phyloP scores from a whole-genome alignment of 1,140 invertebrate species.

The Drosophila cardini region DNA sequence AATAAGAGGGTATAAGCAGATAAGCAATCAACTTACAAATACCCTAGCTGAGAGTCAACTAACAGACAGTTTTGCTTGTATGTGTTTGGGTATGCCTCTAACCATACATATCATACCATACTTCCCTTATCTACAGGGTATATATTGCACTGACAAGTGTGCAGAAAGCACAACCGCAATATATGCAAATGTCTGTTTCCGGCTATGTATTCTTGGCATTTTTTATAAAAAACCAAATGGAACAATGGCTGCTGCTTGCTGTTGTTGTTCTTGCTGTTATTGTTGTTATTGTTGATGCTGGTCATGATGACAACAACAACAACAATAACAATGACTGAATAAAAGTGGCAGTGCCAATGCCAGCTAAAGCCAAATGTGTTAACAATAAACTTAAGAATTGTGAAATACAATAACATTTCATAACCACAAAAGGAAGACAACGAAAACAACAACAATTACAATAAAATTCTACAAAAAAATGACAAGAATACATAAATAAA shows the following conservation, averaged over 20 bases:
- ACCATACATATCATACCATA: not conserved
- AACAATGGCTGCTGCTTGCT: conserved; percentile 48
- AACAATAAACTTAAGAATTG: conserved; percentile 58
- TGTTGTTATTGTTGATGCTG: conserved; percentile 10
- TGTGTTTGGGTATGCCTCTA: not conserved
- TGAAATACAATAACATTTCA: conserved; percentile 36
- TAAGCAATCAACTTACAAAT: not conserved
- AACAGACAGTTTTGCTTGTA: not conserved
- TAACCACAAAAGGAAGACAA: conserved; percentile 2
- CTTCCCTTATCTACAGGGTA: conserved; percentile 27
- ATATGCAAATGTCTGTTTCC: conserved; percentile 68
- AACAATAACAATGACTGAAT: conserved; percentile 27
- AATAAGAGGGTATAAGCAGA: not conserved
- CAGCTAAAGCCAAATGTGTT: conserved; percentile 45
- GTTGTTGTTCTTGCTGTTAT: conserved; percentile 3
- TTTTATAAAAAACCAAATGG: conserved; percentile 45
- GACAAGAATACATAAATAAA: not conserved
- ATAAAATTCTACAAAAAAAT: not conserved
- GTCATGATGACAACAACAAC: conserved; percentile 6
- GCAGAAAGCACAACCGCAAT: conserved; percentile 54
- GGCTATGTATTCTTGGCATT: conserved; percentile 50
- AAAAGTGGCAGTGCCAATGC: conserved; percentile 27
- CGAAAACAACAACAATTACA: conserved; percentile 13
- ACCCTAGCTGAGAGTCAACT: not conserved
- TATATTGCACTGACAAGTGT: conserved; percentile 35